Evolutionary conservation across 1,140 invertebrate species (phyloP).

Genomic region (Magallana gigas): DNA sequence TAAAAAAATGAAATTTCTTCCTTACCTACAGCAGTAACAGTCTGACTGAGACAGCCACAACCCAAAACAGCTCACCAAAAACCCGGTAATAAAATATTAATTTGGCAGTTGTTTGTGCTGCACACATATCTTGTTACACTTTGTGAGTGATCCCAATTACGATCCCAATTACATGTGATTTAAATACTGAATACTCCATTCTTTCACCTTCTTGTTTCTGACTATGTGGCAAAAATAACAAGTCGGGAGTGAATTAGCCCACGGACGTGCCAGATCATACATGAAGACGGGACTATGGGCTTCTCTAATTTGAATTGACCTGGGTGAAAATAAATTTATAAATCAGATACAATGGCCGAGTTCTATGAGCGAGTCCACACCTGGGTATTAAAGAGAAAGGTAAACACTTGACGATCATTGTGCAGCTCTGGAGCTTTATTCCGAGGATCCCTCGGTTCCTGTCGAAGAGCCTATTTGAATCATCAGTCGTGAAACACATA

Average conservation of each 20-base stretch:
- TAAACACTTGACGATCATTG: constrained; percentile 35
- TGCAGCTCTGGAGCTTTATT: constrained; percentile 11
- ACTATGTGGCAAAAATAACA: constrained; percentile 32
- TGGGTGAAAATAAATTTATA: constrained; percentile 38
- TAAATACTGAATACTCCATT: constrained; percentile 15
- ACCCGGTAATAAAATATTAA: constrained; percentile 1
- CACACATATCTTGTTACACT: constrained; percentile 26
- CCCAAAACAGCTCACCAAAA: constrained; percentile 7
- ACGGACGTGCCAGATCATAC: constrained; percentile 13
- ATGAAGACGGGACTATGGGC: background rate
- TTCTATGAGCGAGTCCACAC: constrained; percentile 34
- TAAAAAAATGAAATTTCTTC: background rate
- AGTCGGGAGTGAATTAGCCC: constrained; percentile 8
- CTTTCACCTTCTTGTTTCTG: constrained; percentile 10
- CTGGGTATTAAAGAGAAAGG: constrained; percentile 33
- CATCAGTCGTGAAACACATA: constrained; percentile 33
- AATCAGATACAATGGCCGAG: constrained; percentile 31
- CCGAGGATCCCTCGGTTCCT: constrained; percentile 1
- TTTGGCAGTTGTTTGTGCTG: constrained; percentile 6
- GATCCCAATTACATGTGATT: constrained; percentile 22
- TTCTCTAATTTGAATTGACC: constrained; percentile 36
- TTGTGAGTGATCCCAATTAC: constrained; percentile 7
- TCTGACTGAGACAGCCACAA: background rate
- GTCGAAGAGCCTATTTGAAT: constrained; percentile 24
- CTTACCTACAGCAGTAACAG: background rate